Conservation (phyloP, 2,113 vertebrate species). For the Lycocorax pyrrhopterus region DNA sequence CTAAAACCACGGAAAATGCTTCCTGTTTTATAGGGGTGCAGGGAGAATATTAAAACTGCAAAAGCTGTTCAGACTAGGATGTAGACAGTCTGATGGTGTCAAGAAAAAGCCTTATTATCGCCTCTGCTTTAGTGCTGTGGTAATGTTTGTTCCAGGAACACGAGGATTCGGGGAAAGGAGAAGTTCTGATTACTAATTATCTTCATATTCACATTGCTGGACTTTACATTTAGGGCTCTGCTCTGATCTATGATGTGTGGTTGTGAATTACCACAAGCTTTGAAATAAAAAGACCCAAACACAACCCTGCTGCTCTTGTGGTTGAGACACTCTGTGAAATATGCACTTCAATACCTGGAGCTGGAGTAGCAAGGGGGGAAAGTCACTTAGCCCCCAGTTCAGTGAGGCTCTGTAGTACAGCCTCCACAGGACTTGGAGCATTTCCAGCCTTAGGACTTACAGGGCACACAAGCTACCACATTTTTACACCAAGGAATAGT, state of each 20-base stretch:
- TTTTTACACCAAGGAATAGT: background rate
- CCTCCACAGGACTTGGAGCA: background rate
- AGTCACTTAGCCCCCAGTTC: background rate
- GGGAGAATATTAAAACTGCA: constrained; percentile 23
- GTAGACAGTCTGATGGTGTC: background rate
- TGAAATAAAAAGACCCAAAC: background rate
- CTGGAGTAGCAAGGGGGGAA: background rate
- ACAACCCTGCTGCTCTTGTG: background rate
- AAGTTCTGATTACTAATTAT: constrained; percentile 21
- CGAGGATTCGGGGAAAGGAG: background rate
- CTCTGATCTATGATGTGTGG: background rate
- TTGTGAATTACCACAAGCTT: constrained; percentile 19
- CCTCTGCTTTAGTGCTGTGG: constrained; percentile 19
- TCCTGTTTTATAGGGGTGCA: constrained; percentile 18
- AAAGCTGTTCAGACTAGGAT: background rate
- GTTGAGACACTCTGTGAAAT: background rate
- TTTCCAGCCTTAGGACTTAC: background rate
- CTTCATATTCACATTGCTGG: background rate
- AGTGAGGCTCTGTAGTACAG: background rate
- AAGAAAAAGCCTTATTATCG: constrained; percentile 29
- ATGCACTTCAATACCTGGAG: background rate
- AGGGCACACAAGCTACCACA: background rate
- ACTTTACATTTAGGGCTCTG: constrained; percentile 6
- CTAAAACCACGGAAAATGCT: constrained; percentile 1
- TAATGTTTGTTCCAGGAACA: constrained; percentile 39